Evolutionary conservation across 2,888 invertebrate species (phyloP).

Genomic region (Cryptocephalus moraei): DNA sequence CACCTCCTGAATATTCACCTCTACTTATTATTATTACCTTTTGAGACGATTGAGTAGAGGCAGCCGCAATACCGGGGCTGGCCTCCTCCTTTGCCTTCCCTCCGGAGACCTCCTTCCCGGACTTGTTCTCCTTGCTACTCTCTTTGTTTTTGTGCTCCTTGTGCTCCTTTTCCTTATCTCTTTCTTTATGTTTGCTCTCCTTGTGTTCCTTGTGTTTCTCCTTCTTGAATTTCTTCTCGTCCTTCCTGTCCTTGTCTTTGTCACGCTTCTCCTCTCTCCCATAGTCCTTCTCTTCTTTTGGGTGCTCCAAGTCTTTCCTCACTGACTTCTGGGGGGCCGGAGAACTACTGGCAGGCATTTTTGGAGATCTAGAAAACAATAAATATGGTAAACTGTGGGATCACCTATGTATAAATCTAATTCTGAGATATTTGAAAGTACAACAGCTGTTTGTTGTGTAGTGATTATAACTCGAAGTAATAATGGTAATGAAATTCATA

Average conservation of each 20-base stretch:
- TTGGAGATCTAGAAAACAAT: constrained; percentile 22
- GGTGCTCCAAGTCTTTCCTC: constrained; percentile 17
- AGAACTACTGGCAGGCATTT: constrained; percentile 30
- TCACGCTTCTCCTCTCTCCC: constrained; percentile 48
- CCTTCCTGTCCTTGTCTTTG: constrained; percentile 26
- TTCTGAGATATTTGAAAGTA: too few species aligned
- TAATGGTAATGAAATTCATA: too few species aligned
- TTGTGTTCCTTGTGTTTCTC: constrained; percentile 48
- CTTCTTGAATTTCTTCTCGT: constrained; percentile 38
- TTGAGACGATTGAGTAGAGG: constrained; percentile 6
- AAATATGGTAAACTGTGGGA: neutral
- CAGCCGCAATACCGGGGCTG: constrained; percentile 5
- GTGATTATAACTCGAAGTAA: too few species aligned
- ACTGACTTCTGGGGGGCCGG: constrained; percentile 19
- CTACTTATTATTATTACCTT: too few species aligned
- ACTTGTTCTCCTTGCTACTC: constrained; percentile 1
- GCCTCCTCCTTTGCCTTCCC: constrained; percentile 4
- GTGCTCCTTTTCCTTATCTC: constrained; percentile 32
- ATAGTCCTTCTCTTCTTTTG: constrained; percentile 30
- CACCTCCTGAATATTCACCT: too few species aligned
- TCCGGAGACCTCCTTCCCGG: constrained; percentile 7
- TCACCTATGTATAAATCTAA: too few species aligned
- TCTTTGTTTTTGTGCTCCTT: constrained; percentile 48
- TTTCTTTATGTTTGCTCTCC: constrained; percentile 19
- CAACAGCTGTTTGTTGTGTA: too few species aligned